Evolutionary conservation across 2,888 invertebrate species (phyloP), one percentile per base, ranked within the genome.

Genomic region (Plusia festucae): DNA sequence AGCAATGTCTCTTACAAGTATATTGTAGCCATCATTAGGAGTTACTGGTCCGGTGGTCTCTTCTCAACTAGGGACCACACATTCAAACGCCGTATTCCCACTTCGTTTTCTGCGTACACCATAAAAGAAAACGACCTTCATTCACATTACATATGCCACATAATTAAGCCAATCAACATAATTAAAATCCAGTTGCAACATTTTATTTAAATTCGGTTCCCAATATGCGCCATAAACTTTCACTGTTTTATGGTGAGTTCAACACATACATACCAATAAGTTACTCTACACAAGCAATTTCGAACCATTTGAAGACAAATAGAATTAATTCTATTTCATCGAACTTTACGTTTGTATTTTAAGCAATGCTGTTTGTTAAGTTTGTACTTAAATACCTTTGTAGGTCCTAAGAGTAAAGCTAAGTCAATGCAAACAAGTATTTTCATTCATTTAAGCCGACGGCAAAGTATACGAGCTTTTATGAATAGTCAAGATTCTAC

Each of bases 151-250:
- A 69, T 76, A 79, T 62, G 69, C 79, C 53, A 56, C 70, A 65
- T 75, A 78, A 80, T 80, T 76, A 79, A 79, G 24, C 69, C 81
- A 80, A 78, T 80, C 71, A 76, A 70, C 68, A 57, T 70, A 71
- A 73, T 78, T 63, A 76, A 67, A 53, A 1, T 53, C 51, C 49
- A 68, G 56, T 71, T 76, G 62, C 73, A 69, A 69, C 65, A 79
- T 70, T 66, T 78, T 65, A 78, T 78, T 76, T 60, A 67, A 76
- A 78, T 78, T 78, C 15, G 27, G 55, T 54, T 65, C 60, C 49
- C 66, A 78, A 81, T 76, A 51, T 32, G 27, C 22, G 27, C 55
- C 56, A 73, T 79, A 76, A 80, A 78, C 78, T 78, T 81, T 81
- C 69, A 75, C 78, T 72, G 62, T 67, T 78, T 80, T 71, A 78